Percentiles rank a stretch among this genome's conserved stretches.
Conservation (phyloP, 2,888 invertebrate species). For the Parnassius glacialis region DNA sequence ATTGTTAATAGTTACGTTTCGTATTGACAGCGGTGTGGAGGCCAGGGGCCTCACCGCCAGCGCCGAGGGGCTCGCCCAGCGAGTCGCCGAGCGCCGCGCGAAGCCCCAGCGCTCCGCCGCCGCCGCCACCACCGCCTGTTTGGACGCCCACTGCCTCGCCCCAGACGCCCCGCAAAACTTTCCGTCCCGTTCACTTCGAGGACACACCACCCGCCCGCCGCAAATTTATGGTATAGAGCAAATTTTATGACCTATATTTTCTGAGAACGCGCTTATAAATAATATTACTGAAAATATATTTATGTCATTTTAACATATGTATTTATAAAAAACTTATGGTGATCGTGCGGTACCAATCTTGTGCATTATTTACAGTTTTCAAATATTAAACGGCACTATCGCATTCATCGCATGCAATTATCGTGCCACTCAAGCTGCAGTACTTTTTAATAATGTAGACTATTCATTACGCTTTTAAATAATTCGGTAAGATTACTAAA, state of each 20-base stretch:
- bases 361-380: too few species aligned
- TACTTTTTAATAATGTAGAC: too few species aligned
- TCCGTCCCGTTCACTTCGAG: conserved; percentile 86
- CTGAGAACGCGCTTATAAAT: too few species aligned
- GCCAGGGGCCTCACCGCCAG: conserved; percentile 65
- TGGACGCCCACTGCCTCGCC: conserved; percentile 92
- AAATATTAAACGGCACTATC: too few species aligned
- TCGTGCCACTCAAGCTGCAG: too few species aligned
- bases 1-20: not conserved
- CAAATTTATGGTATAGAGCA: conserved; percentile 57
- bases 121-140: conserved; percentile 84
- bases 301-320: too few species aligned
- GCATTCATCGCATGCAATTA: too few species aligned
- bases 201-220: conserved; percentile 69
- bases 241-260: not conserved
- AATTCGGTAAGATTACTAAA: too few species aligned
- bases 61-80: conserved; percentile 43
- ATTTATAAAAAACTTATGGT: too few species aligned
- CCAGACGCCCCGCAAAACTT: conserved; percentile 86
- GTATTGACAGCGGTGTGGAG: conserved; percentile 67
- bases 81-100: conserved; percentile 55
- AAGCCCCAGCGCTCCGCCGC: conserved; percentile 74
- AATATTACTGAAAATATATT: too few species aligned
- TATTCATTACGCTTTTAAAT: too few species aligned
- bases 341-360: too few species aligned